Evolutionary conservation across 2,113 vertebrate genomes (phyloP), one percentile per base, ranked within the genome.

Genomic region (Vulpes ferrilata): DNA sequence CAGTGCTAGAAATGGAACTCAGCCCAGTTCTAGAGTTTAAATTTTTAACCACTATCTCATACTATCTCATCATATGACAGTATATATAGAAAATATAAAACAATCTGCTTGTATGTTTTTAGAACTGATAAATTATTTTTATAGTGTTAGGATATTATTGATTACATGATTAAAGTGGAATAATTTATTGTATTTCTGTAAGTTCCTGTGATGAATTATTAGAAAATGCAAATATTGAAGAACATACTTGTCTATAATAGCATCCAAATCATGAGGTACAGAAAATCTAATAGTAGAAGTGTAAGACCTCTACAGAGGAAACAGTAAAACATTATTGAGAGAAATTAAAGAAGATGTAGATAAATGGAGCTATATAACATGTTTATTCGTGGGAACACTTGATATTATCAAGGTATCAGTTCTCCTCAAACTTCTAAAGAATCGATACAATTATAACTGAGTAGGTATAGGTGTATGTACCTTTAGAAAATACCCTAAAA

Each of bases 261-360:
- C 25, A 83, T 76, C 23, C 85, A 92, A 86, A 73, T 93, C 22
- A 15, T 95, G 20, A 83, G 71, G 90, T 65, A 43, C 19, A 93
- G 12, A 11, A 95, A 94, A 51, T 78, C n/a, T 76, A 79, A 93
- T 30, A 53, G 38, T 13, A 88, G 11, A 57, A 92, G 4, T 53
- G 0, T 90, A 78, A 81, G 30, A 59, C 7, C 0, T 53, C 48
- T n/a, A 87, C 6, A 73, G 22, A 88, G 15, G n/a, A 94, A 95
- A 64, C 27, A 69, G 59, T 78, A 48, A 82, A 89, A 65, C 0
- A 64, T 2, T 60, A 57, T 27, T 48, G 25, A 80, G 11, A 78
- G 13, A 88, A 91, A 85, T 60, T 91, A 62, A 86, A 67, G 35
- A 64, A 76, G 64, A 76, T 6, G 38, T 93, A 90, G 6, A n/a